Conservation (phyloP, 2,888 invertebrate genomes). For the Leptopilina drosophilae region DNA sequence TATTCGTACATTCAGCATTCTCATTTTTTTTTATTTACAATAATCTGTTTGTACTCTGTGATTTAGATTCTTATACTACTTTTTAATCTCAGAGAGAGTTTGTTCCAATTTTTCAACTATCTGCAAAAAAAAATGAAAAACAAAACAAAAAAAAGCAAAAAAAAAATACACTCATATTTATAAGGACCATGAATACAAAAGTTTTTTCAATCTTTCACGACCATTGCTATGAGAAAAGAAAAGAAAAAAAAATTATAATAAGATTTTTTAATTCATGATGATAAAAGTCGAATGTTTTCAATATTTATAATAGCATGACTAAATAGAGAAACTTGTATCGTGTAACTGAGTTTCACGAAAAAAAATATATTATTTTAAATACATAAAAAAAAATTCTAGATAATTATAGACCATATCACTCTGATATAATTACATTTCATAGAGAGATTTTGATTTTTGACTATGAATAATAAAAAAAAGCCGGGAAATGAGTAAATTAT, state of each 20-base stretch:
- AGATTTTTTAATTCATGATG: too few relatives aligned
- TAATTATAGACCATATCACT: slow-evolving; percentile 34
- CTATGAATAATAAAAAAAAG: neutral
- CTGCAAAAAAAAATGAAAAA: slow-evolving; percentile 22
- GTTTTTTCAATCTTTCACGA: slow-evolving; percentile 3
- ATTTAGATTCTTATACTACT: slow-evolving; percentile 17
- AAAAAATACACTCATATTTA: slow-evolving; percentile 23
- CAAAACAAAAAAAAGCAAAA: neutral
- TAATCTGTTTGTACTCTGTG: slow-evolving; percentile 37
- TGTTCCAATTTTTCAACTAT: slow-evolving; percentile 29
- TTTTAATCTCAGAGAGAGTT: neutral
- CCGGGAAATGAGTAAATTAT: neutral
- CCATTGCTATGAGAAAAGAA: neutral
- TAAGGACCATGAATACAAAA: slow-evolving; percentile 23
- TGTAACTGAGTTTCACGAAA: neutral
- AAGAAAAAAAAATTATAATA: neutral
- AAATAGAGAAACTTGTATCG: neutral
- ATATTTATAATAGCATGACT: neutral
- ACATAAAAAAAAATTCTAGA: neutral
- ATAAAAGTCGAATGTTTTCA: neutral
- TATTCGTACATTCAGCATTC: slow-evolving; percentile 27
- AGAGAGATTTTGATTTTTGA: slow-evolving; percentile 2
- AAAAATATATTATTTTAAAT: slow-evolving; percentile 3
- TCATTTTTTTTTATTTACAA: neutral
- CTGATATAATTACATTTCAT: neutral